Evolutionary conservation across 2,113 vertebrate species (phyloP).

Genomic region (Centropus unirufus): DNA sequence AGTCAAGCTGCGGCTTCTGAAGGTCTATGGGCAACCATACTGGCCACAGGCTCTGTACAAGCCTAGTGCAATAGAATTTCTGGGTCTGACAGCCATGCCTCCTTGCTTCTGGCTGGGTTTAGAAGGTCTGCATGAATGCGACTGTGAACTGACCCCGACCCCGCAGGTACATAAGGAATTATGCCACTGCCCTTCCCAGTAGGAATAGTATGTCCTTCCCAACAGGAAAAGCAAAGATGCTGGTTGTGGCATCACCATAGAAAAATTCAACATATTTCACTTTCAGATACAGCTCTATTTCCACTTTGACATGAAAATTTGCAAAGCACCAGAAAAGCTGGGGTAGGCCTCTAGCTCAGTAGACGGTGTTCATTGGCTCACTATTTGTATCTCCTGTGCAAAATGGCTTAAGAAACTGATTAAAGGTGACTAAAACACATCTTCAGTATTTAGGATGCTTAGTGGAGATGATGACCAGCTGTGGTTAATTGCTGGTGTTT

Average conservation of each 20-base stretch:
- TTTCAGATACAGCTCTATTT: neutral
- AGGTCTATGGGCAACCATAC: neutral
- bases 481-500: neutral
- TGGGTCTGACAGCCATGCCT: neutral
- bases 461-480: neutral
- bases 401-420: neutral
- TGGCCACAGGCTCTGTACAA: neutral
- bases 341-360: neutral
- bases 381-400: neutral
- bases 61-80: neutral
- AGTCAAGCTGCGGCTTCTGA: slow-evolving; percentile 27
- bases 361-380: neutral
- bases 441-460: neutral
- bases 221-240: neutral
- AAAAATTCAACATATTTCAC: neutral
- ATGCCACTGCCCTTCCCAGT: neutral
- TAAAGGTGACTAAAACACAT: neutral
- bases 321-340: neutral
- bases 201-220: neutral
- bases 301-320: neutral
- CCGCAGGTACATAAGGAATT: neutral
- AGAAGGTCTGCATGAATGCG: neutral
- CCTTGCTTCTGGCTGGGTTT: neutral
- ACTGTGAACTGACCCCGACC: neutral
- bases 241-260: neutral